Evolutionary conservation across 2,113 vertebrate genomes (phyloP).

Genomic region (Rhodinocichla rosea): DNA sequence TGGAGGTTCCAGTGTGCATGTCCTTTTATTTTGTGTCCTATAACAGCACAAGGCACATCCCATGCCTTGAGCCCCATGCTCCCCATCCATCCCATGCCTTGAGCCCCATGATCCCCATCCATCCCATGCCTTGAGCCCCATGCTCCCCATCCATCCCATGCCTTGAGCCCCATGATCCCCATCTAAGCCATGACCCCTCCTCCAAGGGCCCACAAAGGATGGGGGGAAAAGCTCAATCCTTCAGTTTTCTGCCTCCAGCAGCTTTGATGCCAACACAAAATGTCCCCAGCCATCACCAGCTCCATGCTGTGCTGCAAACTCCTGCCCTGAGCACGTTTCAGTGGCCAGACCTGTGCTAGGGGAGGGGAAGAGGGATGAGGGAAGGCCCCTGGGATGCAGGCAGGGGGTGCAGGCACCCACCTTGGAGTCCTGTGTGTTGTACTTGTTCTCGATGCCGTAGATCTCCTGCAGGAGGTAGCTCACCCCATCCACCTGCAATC

Average conservation of each 20-base stretch:
- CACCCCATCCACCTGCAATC: conserved; percentile 92
- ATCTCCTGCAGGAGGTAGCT: conserved; percentile 99
- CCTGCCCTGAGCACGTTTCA: not conserved
- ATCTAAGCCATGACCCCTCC: not conserved
- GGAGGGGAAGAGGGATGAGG: not conserved
- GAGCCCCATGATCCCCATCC: too few species aligned
- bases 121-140: not conserved
- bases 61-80: too few species aligned
- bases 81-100: too few species aligned
- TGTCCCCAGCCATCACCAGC: not conserved
- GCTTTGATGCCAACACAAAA: accelerated
- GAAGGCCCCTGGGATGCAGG: not conserved
- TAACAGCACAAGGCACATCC: not conserved
- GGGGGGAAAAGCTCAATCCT: not conserved
- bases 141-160: not conserved
- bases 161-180: not conserved
- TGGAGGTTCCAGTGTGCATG: too few species aligned
- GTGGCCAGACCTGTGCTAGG: not conserved
- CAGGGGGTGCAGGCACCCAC: conserved; percentile 34
- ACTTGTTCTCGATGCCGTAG: conserved; percentile 99
- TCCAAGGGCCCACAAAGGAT: not conserved
- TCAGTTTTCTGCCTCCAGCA: not conserved
- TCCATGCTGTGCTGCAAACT: not conserved
- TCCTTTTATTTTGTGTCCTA: too few species aligned
- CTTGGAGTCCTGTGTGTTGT: conserved; percentile 95